Evolutionary conservation across 2,113 vertebrate genomes (phyloP).

Genomic region (Hiodon alosoides): DNA sequence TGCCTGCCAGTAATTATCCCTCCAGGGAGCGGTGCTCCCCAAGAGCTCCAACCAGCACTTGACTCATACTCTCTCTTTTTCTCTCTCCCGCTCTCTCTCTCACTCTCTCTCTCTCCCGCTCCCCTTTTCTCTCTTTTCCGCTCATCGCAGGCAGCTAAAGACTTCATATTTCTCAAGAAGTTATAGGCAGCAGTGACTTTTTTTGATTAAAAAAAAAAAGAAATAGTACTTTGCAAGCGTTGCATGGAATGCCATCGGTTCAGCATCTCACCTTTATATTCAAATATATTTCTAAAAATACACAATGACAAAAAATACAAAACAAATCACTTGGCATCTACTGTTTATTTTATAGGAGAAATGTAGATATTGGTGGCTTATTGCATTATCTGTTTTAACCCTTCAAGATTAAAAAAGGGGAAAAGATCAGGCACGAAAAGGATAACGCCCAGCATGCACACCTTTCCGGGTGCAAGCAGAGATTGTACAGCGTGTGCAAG

Average conservation of each 20-base stretch:
- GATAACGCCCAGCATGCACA: too few species aligned
- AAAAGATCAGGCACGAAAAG: too few species aligned
- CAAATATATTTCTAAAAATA: constrained; percentile 12
- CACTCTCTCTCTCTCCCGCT: too few species aligned
- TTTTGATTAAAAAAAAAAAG: too few species aligned
- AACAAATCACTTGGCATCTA: neutral
- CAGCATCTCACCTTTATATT: neutral
- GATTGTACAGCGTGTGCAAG: neutral
- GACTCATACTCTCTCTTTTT: neutral
- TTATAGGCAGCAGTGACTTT: neutral
- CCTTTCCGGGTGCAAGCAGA: too few species aligned
- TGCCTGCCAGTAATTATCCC: constrained; percentile 22
- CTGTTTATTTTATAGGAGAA: too few species aligned
- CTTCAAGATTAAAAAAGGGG: too few species aligned
- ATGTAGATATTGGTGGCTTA: too few species aligned
- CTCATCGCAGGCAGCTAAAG: neutral
- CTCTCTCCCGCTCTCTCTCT: neutral
- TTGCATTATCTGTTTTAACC: too few species aligned
- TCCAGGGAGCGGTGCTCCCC: constrained; percentile 19
- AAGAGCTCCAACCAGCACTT: constrained; percentile 18
- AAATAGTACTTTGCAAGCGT: too few species aligned
- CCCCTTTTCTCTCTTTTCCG: too few species aligned
- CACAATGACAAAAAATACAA: neutral
- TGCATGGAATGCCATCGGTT: neutral
- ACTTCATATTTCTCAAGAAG: neutral